Evolutionary conservation across 1,140 invertebrate species (phyloP), one percentile per base, ranked within the genome.

Genomic region (Sycobia sp.): DNA sequence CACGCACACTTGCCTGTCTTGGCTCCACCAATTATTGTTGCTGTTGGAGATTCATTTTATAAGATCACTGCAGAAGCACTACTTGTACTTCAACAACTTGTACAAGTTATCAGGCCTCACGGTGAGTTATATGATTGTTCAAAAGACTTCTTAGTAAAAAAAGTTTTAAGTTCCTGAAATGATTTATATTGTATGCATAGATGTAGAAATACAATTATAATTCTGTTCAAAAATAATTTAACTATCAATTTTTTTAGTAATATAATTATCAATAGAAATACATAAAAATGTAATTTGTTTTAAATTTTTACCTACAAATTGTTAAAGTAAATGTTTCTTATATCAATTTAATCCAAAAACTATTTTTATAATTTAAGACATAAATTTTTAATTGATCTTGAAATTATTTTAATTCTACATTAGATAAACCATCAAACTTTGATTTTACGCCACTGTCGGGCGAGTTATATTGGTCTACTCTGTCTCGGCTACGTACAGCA

Each of bases 51-150:
- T 87, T 89, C 90, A 38, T 99, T 99, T 83, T 99, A 99, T 82
- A 99, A 99, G 83, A 97, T 99, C 43, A 96, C 95, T 5, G 95
- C 96, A 0, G 95, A 97, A 82, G 95, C 95, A 1, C 79, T 99
- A 18, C 80, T 95, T 11, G 95, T 98, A 27, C 84, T 98, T 53
- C 95, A 99, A 74, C 92, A 96, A 62, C 84, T 99, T 41, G 94
- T 98, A 5, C 95, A 94, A 83, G 95, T 98, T 9, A 93, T 98
- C 67, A 85, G 95, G 58, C 95, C 95, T 0, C 82, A 95, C 43
- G 91, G 91, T 88, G 73, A 81, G 81, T 72, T 34, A 38, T 36
- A 47, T 41, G 20, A 9, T 41, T 9, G 18, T 16, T 16, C 4
- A 3, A 39, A 16, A 16, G 38, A 39, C 4, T 16, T 4, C 13